Evolutionary conservation across 92 coral and sea anemone species (phyloP).

Genomic region (Desmophyllum pertusum): DNA sequence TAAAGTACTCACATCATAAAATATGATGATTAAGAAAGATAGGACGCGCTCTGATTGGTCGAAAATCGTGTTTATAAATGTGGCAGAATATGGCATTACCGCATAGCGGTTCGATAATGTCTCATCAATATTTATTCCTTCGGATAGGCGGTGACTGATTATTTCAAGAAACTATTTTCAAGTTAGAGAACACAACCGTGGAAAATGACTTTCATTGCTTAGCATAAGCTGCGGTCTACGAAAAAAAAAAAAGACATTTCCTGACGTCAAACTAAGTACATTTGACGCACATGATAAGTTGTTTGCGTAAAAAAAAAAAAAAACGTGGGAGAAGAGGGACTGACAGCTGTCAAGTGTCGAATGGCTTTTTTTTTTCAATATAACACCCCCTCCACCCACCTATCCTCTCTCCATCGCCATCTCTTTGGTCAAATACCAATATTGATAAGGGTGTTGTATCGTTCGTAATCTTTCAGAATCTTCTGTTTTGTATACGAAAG

Average conservation of each 20-base stretch:
- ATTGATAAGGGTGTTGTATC: background rate
- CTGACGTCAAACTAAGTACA: background rate
- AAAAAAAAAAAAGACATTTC: background rate
- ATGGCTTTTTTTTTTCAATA: no score
- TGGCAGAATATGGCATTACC: background rate
- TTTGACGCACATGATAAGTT: slow-evolving; percentile 1
- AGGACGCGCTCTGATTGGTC: background rate
- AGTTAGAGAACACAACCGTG: background rate
- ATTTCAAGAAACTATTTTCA: background rate
- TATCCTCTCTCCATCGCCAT: background rate
- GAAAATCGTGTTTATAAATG: background rate
- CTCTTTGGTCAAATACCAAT: no score
- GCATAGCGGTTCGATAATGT: no score
- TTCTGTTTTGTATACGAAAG: background rate
- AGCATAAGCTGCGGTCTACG: background rate
- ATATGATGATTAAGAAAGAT: background rate
- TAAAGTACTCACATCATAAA: background rate
- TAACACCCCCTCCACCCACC: background rate
- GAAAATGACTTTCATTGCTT: background rate
- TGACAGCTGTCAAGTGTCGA: background rate
- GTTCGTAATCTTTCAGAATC: background rate
- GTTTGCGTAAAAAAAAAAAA: background rate
- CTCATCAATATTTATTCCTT: background rate
- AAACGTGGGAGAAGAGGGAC: background rate
- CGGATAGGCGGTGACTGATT: background rate